Percentiles rank a stretch among this genome's conserved stretches.
Evolutionary conservation across 2,113 vertebrate species (phyloP).

Genomic region (Callospermophilus lateralis): DNA sequence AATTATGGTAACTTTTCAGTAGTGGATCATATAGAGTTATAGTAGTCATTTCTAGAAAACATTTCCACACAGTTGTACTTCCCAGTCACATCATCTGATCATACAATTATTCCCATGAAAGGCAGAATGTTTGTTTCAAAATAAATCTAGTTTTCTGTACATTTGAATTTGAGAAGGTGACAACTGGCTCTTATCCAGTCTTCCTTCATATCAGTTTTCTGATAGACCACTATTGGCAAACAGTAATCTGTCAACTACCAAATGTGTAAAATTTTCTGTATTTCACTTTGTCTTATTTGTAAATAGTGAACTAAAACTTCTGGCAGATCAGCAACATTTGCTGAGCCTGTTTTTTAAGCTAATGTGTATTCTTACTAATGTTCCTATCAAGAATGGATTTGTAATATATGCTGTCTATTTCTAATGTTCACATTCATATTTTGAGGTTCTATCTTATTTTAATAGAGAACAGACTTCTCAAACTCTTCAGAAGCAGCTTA

Average conservation of each 20-base stretch:
- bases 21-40: conserved; percentile 63
- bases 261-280: conserved; percentile 93
- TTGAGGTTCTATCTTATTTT: conserved; percentile 90
- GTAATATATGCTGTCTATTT: conserved; percentile 92
- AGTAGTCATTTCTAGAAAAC: conserved; percentile 74
- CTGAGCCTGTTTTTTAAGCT: conserved; percentile 91
- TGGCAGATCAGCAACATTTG: conserved; percentile 91
- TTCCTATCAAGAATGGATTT: conserved; percentile 91
- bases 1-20: conserved; percentile 54
- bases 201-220: conserved; percentile 90
- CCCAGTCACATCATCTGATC: conserved; percentile 64
- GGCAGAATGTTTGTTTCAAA: conserved; percentile 85
- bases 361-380: conserved; percentile 92
- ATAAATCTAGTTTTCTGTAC: conserved; percentile 85
- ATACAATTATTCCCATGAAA: conserved; percentile 80
- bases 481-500: conserved; percentile 90
- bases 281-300: conserved; percentile 93
- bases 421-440: conserved; percentile 90
- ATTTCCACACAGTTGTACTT: conserved; percentile 57
- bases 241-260: conserved; percentile 89
- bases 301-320: conserved; percentile 91
- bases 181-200: conserved; percentile 87
- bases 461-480: conserved; percentile 88
- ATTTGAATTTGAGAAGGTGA: conserved; percentile 83
- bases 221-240: conserved; percentile 89